Base-by-base conservation (phyloP, 2,797 vertebrate genomes). In the Acomys russatus region DNA sequence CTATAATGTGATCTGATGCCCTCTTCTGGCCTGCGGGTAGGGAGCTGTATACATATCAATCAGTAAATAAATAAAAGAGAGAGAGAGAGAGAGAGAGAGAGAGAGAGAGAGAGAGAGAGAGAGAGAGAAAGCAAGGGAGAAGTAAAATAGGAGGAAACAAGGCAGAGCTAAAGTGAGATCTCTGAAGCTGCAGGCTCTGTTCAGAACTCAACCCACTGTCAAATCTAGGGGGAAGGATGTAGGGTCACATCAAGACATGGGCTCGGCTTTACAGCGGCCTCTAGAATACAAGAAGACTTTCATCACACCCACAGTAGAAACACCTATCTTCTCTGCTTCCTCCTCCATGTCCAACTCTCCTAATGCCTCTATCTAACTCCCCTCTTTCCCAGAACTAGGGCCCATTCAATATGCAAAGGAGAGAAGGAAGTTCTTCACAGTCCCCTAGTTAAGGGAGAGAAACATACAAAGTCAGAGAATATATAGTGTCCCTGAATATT, bases 261-360 rank as follows among this genome's bases (percentile, higher is more conserved):
- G 6, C 54, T 91, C 66, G 88, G 76, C 74, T 96, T 84, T 90
- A 18, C 17, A 91, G 79, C 14, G 94, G 23, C 68, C 71, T 84
- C 8, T 44, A 82, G 20, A 68, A 76, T 68, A 44, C 35, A 70
- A 70, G 68, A 3, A 95, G 25, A 82, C 28, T 54, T 23, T 23
- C 10, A 17, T 20, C 73, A 92, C 38, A 82, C 8, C 7, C 64
- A 12, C 9, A 14, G 35, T 10, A 83, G 79, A 88, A 93, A 30
- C 6, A 78, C 92, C 71, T 7, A 8, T 59, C 76, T 86, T 92
- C 63, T 92, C 33, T 63, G 51, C 35, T 73, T 82, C 14, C n/a
- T 80, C 20, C 12, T 89, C 63, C 74, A 9, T 88, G 74, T 85
- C 4, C 22, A 8, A 22, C 15, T 61, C 22, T 56, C 35, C 66